These are phyloP conservation scores for Paraescarpia echinospica DNA, from an alignment of 1,140 invertebrate species.

Conservation along the genomic window DNA sequence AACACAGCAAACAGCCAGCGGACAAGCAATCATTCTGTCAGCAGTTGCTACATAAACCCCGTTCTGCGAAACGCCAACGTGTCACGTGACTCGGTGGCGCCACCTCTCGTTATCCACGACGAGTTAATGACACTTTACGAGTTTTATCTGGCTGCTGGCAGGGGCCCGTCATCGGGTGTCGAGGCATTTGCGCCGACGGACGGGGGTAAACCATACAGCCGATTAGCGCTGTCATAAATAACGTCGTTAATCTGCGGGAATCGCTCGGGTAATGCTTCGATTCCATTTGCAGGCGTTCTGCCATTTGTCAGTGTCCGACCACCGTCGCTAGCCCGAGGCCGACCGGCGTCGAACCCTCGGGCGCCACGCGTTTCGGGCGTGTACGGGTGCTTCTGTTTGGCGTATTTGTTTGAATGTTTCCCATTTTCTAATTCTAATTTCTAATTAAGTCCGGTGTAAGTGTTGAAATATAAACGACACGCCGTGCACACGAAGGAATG, in stretches of 20 bases:
- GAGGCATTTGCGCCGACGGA: neutral
- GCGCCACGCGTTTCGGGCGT: neutral
- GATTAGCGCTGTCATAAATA: constrained; percentile 5
- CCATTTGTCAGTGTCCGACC: neutral
- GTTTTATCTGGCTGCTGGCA: neutral
- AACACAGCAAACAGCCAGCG: neutral
- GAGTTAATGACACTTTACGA: neutral
- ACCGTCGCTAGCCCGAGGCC: neutral
- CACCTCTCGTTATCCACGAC: neutral
- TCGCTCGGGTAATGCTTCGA: neutral
- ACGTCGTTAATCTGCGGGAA: neutral
- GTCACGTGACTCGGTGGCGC: neutral
- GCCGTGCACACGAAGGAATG: neutral
- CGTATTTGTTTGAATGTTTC: neutral
- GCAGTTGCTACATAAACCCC: neutral
- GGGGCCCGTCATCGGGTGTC: neutral
- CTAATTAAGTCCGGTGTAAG: neutral
- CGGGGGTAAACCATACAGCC: neutral
- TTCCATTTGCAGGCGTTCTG: neutral
- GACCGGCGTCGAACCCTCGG: neutral
- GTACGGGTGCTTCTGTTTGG: neutral
- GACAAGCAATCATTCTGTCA: neutral
- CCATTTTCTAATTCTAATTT: neutral
- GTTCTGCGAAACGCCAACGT: neutral
- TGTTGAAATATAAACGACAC: neutral